Evolutionary conservation across 2,888 invertebrate species (phyloP).

Genomic region (Furcula furcula): DNA sequence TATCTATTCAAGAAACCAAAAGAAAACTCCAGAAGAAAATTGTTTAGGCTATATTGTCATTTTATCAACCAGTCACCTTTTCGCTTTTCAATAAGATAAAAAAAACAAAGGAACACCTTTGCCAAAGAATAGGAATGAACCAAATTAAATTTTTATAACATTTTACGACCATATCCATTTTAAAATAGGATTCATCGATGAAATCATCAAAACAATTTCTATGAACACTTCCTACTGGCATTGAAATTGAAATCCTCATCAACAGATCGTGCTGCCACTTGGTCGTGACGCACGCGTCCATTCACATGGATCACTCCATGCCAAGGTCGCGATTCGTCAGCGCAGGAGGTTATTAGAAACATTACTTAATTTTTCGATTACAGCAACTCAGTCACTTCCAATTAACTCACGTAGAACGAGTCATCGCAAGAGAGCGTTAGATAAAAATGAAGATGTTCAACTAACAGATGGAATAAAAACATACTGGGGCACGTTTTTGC

Average conservation of each 20-base stretch:
- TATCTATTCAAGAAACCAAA: too few relatives aligned
- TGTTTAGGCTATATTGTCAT: too few relatives aligned
- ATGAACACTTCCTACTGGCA: constrained; percentile 19
- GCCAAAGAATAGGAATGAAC: too few relatives aligned
- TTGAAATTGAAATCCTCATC: constrained; percentile 15
- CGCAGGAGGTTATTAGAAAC: constrained; percentile 32
- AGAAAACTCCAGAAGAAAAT: too few relatives aligned
- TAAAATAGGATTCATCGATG: too few relatives aligned
- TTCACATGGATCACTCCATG: constrained; percentile 18
- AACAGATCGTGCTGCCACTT: constrained; percentile 32
- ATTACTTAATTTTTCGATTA: constrained; percentile 23
- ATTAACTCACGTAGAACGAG: neutral
- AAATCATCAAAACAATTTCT: constrained; percentile 1
- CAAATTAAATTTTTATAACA: too few relatives aligned
- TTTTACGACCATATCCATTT: too few relatives aligned
- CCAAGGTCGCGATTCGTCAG: constrained; percentile 44
- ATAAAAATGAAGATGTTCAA: neutral
- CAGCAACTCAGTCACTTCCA: neutral
- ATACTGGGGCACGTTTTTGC: neutral
- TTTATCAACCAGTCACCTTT: too few relatives aligned
- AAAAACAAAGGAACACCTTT: too few relatives aligned
- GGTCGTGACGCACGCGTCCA: constrained; percentile 41
- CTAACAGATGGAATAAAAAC: neutral
- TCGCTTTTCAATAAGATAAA: too few relatives aligned
- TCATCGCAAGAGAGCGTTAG: too few relatives aligned